phyloP scores from a whole-genome alignment of 2,797 vertebrate species.

The Erpetoichthys calabaricus region DNA sequence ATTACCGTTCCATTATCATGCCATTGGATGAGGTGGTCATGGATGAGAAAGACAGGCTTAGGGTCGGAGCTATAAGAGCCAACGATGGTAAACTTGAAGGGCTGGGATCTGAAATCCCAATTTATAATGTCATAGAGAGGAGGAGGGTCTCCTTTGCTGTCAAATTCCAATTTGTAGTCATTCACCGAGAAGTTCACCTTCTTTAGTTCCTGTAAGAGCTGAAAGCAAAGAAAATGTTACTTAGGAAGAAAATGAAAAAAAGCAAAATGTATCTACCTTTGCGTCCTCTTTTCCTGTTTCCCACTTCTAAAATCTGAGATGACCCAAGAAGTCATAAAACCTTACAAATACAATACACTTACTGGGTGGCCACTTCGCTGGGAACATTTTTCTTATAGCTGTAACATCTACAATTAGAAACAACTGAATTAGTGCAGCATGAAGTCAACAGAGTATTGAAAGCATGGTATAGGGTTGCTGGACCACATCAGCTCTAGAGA shows the following conservation, averaged over 20 bases:
- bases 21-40: conserved; percentile 12
- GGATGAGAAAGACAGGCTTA: not conserved
- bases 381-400: not conserved
- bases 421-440: not conserved
- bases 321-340: too few relatives aligned
- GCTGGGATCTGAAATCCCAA: conserved; percentile 44
- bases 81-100: conserved; percentile 29
- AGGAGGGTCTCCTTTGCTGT: conserved; percentile 40
- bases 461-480: too few relatives aligned
- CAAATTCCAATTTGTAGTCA: conserved; percentile 42
- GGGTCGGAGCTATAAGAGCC: conserved; percentile 34
- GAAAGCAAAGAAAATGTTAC: not conserved
- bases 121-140: conserved; percentile 44
- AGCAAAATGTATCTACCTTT: too few relatives aligned
- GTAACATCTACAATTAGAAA: not conserved
- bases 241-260: too few relatives aligned
- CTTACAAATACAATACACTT: too few relatives aligned
- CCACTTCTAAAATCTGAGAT: too few relatives aligned
- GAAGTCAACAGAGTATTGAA: not conserved
- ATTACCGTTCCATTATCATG: conserved; percentile 6
- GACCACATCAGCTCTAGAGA: too few relatives aligned
- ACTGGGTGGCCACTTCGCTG: too few relatives aligned
- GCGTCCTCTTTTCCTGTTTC: too few relatives aligned
- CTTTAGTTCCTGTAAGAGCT: conserved; percentile 60
- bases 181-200: conserved; percentile 59